Evolutionary conservation across 1,140 invertebrate genomes (phyloP).

Genomic region (Habropoda laboriosa): DNA sequence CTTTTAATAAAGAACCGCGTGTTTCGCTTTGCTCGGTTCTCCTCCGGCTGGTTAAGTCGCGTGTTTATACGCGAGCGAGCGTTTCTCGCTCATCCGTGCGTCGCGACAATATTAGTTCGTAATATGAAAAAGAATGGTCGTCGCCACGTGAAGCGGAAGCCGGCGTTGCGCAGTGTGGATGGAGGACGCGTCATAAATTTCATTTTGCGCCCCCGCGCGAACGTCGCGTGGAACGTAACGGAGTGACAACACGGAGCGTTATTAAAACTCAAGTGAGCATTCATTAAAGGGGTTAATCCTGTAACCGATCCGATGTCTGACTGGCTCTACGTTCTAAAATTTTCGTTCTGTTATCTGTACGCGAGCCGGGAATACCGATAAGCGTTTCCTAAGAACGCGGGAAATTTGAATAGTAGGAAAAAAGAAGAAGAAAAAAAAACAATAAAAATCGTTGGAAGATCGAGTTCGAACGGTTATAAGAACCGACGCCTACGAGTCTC

Average conservation of each 20-base stretch:
- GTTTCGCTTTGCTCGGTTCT: not conserved
- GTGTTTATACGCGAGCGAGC: conserved; percentile 32
- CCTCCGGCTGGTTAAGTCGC: not conserved
- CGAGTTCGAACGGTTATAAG: not conserved
- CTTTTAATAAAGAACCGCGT: conserved; percentile 54
- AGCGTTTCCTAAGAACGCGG: not conserved
- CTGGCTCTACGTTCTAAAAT: conserved; percentile 2
- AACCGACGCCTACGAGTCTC: conserved; percentile 36
- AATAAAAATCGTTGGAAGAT: conserved; percentile 34
- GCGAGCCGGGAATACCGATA: conserved; percentile 18
- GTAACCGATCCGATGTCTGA: conserved; percentile 24
- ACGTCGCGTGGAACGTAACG: conserved; percentile 8
- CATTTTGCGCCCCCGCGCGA: conserved; percentile 3
- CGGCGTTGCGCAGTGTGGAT: not conserved
- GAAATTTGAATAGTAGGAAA: not conserved
- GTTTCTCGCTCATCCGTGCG: conserved; percentile 12
- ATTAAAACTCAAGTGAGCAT: conserved; percentile 50
- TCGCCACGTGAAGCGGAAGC: conserved; percentile 14
- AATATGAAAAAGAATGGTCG: conserved; percentile 38
- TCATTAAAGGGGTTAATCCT: conserved; percentile 47
- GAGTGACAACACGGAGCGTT: conserved; percentile 45
- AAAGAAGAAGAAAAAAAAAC: conserved; percentile 29
- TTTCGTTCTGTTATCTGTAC: not conserved
- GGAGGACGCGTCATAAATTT: conserved; percentile 17
- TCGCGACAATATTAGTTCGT: conserved; percentile 35